phyloP scores from a whole-genome alignment of 2,113 vertebrate genomes.

The Chamaetylas fuelleborni region DNA sequence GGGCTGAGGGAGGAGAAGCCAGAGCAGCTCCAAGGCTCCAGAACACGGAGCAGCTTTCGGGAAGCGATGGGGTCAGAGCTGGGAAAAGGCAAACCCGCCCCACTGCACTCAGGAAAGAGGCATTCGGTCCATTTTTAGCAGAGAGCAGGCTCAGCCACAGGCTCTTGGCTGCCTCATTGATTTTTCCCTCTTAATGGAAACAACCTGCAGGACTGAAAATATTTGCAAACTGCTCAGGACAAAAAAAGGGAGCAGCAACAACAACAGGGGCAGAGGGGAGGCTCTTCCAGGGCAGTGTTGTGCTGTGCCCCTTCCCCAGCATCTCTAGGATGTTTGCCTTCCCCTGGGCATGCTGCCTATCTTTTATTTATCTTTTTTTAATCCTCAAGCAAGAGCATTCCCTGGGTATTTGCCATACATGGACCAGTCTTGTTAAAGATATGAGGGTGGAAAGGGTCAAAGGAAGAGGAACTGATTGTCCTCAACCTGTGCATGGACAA shows the following conservation, averaged over 20 bases:
- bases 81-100: not conserved
- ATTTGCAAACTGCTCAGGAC: constrained; percentile 62
- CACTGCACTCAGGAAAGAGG: not conserved
- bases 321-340: not conserved
- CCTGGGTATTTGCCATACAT: not conserved
- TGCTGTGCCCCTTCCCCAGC: not conserved
- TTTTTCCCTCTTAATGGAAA: constrained; percentile 64
- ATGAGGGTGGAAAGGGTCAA: not conserved
- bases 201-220: constrained; percentile 65
- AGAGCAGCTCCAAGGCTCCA: not conserved
- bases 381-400: not conserved
- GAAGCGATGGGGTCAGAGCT: not conserved
- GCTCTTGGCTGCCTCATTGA: constrained; percentile 60
- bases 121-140: constrained; percentile 27
- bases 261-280: not conserved
- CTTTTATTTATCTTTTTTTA: not conserved
- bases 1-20: not conserved
- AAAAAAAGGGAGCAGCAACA: constrained; percentile 46
- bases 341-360: not conserved
- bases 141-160: constrained; percentile 29
- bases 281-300: not conserved
- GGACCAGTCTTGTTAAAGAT: not conserved
- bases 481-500: not conserved
- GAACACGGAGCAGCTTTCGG: not conserved
- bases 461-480: not conserved